Evolutionary conservation across 2,113 vertebrate species (phyloP), one percentile per base, ranked within the genome.

Genomic region (Macquaria ambigua): DNA sequence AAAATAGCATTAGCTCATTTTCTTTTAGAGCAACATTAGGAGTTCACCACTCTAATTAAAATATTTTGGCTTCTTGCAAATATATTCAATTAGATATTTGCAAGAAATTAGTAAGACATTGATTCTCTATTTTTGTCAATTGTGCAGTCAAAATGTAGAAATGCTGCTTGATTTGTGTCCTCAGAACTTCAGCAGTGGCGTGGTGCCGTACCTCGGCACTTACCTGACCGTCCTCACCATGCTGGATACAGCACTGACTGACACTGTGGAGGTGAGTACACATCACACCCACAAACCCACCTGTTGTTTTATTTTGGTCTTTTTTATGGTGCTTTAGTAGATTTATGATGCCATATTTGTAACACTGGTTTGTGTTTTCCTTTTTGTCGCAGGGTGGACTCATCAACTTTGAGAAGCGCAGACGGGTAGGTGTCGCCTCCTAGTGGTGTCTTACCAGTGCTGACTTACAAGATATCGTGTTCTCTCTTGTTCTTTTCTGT

Each of bases 341-440:
- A 52, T 48, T 80, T 77, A 37, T 46, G 1, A 28, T 8, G 39
- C 62, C 5, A 67, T 56, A 23, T 15, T 31, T 80, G 20, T 73
- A 74, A 77, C 37, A 37, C 48, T 70, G 0, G 8, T 20, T 71
- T 90, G 69, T 66, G 20, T n/a, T 69, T 37, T 82, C 6, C 20
- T 7, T 53, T 61, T 41, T 37, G n/a, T 61, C 68, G 63, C 86
- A 98, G 97, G 96, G 95, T 1, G 95, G 95, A 41, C 96, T 97
- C 59, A 95, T 98, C 84, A 97, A 98, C 95, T 98, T 98, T 94
- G 97, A 97, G 91, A 98, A 98, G 89, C 96, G 96, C 50, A 95
- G 97, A 81, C 95, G 96, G 95, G 97, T 98, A 89, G 85, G 96
- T 93, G 74, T 70, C n/a, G 23, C 92, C 89, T 1, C 74, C 89